Base-by-base conservation (phyloP, 1,140 invertebrate genomes). In the Drosophila athabasca region DNA sequence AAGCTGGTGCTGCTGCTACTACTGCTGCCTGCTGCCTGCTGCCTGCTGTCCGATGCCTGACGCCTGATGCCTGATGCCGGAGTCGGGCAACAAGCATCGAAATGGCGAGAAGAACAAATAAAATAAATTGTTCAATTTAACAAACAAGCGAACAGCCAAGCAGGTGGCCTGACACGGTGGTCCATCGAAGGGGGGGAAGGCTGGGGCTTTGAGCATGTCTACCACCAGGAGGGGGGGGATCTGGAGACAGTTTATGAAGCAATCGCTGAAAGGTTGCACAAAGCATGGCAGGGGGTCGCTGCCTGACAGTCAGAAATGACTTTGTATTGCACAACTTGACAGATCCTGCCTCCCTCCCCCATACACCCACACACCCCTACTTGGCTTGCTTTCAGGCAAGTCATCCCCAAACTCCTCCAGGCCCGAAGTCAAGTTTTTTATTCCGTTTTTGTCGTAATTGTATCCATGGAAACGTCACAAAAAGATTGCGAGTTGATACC, bases 91-190 rank as follows among this genome's bases (percentile, higher is more conserved):
- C 69, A 51, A 72, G 48, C 58, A 72, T 69, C 67, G 35, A 64
- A 62, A 73, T 62, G 57, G 43, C 19, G 24, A 64, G 29, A 39
- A 61, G 29, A 62, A 73, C 57, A 71, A 74, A 73, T 62, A 72
- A 73, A 74, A 74, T 74, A 73, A 64, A 73, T 74, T 74, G 68
- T 74, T 74, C 70, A 74, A 73, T 74, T 74, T 74, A 74, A 73
- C 70, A 74, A 74, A 74, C 70, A 74, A 74, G 59, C 59, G 29
- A 72, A 11, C 51, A 50, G 45, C 41, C 15, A 26, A n/a, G 58
- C 48, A 39, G 29, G 22, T 11, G 6, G 9, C 11, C 35, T 11
- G 35, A 13, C 3, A 1, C 35, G 35, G 9, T 39, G 9, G 29
- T 26, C 24, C 24, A 26, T 5, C 24, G 24, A 5, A 26, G 24